Conservation (phyloP, 1,140 invertebrate species). For the Nasonia vitripennis region DNA sequence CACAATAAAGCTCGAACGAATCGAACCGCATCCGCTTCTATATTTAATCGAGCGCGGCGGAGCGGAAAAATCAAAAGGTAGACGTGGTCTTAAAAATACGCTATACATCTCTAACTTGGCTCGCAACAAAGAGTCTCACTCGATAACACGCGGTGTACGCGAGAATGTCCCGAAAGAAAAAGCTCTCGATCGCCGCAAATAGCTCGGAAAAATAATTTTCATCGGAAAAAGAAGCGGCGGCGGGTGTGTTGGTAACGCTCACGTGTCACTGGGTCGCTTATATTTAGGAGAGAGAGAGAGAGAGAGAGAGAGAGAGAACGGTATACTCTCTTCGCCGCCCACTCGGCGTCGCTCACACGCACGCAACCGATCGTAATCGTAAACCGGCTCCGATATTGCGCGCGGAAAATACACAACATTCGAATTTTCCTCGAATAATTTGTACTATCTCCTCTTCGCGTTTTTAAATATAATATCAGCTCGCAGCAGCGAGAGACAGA, state of each 20-base stretch:
- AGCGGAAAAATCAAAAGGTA: background rate
- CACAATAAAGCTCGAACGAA: background rate
- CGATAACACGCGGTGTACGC: no score
- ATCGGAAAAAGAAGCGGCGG: background rate
- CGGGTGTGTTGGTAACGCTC: constrained; percentile 42
- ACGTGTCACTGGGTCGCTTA: constrained; percentile 58
- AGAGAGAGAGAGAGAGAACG: constrained; percentile 35
- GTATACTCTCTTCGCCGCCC: constrained; percentile 38
- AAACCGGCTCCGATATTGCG: background rate
- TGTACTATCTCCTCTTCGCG: background rate
- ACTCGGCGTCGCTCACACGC: constrained; percentile 35
- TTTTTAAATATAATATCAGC: background rate
- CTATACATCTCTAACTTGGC: background rate
- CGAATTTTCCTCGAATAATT: background rate
- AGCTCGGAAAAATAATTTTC: no score
- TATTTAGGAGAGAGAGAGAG: constrained; percentile 56
- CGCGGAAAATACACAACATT: constrained; percentile 10
- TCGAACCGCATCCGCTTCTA: no score
- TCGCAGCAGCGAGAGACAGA: background rate
- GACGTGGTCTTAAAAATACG: background rate
- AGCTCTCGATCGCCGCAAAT: no score
- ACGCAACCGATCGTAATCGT: constrained; percentile 48
- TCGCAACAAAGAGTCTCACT: no score
- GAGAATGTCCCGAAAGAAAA: background rate
- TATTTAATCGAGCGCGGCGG: no score